phyloP scores from a whole-genome alignment of 2,888 invertebrate species.

The Tipula unca region DNA sequence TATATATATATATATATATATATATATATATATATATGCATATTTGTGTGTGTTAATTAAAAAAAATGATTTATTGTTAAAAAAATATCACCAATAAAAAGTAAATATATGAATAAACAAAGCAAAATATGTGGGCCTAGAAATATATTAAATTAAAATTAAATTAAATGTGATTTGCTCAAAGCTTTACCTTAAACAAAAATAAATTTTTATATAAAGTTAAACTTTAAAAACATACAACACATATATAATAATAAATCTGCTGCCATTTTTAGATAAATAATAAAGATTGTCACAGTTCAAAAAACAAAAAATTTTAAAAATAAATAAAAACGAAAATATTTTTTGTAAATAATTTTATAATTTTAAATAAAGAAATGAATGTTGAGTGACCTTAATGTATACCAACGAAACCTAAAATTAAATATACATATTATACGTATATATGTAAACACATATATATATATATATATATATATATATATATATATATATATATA shows the following conservation, averaged over 20 bases:
- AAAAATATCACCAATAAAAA: not conserved
- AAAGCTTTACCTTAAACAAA: slow-evolving; percentile 16
- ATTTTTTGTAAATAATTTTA: slow-evolving; percentile 9
- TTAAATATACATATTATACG: not conserved
- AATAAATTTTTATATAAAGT: not conserved
- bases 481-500: not conserved
- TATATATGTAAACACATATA: not conserved
- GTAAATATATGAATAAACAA: not conserved
- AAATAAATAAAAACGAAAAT: slow-evolving; percentile 1
- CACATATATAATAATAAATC: not conserved
- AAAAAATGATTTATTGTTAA: not conserved
- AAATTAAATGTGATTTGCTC: slow-evolving; percentile 18
- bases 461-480: not conserved
- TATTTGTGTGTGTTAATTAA: not conserved
- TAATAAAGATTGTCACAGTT: not conserved
- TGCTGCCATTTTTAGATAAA: not conserved
- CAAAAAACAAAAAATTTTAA: not conserved
- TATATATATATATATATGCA: not conserved
- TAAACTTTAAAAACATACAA: not conserved
- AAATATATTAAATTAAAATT: not conserved
- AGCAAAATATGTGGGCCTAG: not conserved
- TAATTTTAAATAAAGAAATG: slow-evolving; percentile 21
- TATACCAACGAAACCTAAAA: slow-evolving; percentile 26
- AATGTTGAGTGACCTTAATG: slow-evolving; percentile 32
- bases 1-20: not conserved